Evolutionary conservation across 1,140 invertebrate species (phyloP).

Genomic region (Adoxophyes honmai): DNA sequence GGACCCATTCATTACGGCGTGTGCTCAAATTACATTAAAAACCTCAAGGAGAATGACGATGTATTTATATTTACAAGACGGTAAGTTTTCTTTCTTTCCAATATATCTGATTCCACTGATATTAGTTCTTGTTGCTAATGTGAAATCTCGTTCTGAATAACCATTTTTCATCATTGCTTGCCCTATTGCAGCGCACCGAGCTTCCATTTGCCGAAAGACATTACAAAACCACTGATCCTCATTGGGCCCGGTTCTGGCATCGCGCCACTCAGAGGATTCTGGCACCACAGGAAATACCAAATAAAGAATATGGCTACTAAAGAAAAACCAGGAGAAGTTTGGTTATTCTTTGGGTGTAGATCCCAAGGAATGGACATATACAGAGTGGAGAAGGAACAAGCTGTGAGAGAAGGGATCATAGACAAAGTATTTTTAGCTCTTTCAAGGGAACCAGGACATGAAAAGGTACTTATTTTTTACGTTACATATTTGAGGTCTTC

Average conservation of each 20-base stretch:
- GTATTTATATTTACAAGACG: slow-evolving; percentile 90
- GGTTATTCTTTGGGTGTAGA: slow-evolving; percentile 95
- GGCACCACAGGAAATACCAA: slow-evolving; percentile 84
- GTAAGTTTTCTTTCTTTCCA: too few species aligned
- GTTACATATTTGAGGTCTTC: neutral
- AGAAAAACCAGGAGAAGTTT: slow-evolving; percentile 81
- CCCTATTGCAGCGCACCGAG: slow-evolving; percentile 85
- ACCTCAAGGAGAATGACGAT: slow-evolving; percentile 81
- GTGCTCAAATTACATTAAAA: slow-evolving; percentile 93
- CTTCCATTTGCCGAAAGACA: slow-evolving; percentile 93
- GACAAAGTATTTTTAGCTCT: slow-evolving; percentile 89
- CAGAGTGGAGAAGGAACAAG: slow-evolving; percentile 87
- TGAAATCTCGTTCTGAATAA: too few species aligned
- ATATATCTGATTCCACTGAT: too few species aligned
- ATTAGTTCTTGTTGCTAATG: too few species aligned
- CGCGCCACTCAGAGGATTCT: slow-evolving; percentile 95
- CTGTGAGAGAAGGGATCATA: slow-evolving; percentile 85
- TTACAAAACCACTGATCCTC: slow-evolving; percentile 90
- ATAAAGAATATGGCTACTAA: slow-evolving; percentile 29
- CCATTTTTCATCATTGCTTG: too few species aligned
- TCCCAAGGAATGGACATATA: slow-evolving; percentile 91
- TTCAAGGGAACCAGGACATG: slow-evolving; percentile 87
- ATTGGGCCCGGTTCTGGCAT: slow-evolving; percentile 97
- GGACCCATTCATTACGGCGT: slow-evolving; percentile 93
- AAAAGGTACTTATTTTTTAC: slow-evolving; percentile 83